Conservation (phyloP, 2,113 vertebrate genomes). For the Vulpes vulpes region DNA sequence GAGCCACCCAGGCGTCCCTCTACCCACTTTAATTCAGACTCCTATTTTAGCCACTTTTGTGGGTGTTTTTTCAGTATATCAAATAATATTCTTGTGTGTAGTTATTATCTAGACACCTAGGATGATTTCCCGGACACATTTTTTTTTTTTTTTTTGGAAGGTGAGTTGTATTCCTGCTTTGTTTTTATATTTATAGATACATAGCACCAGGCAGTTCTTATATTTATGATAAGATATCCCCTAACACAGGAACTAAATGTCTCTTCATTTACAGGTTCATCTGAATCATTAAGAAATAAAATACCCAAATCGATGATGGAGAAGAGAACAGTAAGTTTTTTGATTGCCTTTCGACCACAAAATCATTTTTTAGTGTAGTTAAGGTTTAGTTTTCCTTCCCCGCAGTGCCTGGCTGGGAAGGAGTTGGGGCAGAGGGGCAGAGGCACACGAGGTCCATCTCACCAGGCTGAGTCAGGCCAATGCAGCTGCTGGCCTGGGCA, state of each 20-base stretch:
- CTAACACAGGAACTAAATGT: background rate
- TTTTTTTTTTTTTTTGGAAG: conserved; percentile 51
- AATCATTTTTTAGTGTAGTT: background rate
- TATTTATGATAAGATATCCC: background rate
- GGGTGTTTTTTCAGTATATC: background rate
- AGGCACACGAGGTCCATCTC: conserved; percentile 18
- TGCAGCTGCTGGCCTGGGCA: conserved; percentile 75
- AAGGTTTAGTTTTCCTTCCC: conserved; percentile 1
- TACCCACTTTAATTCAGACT: background rate
- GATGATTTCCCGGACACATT: background rate
- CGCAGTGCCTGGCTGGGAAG: background rate
- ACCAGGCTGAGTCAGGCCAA: conserved; percentile 58
- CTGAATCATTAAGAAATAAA: conserved; percentile 53
- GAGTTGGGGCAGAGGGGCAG: background rate
- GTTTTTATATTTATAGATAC: conserved; percentile 8
- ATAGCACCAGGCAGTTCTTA: background rate
- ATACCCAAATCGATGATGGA: background rate
- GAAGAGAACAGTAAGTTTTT: background rate
- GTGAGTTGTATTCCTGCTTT: background rate
- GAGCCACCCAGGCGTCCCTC: too few relatives aligned
- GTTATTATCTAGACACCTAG: background rate
- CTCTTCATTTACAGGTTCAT: conserved; percentile 2
- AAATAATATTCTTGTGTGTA: background rate
- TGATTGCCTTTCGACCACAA: background rate
- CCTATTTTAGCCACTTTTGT: conserved; percentile 7